Percentiles rank a stretch among this genome's conserved stretches.
These are phyloP conservation scores for Ataeniobius toweri DNA, from an alignment of 2,797 vertebrate genomes.

Conservation along the genomic window DNA sequence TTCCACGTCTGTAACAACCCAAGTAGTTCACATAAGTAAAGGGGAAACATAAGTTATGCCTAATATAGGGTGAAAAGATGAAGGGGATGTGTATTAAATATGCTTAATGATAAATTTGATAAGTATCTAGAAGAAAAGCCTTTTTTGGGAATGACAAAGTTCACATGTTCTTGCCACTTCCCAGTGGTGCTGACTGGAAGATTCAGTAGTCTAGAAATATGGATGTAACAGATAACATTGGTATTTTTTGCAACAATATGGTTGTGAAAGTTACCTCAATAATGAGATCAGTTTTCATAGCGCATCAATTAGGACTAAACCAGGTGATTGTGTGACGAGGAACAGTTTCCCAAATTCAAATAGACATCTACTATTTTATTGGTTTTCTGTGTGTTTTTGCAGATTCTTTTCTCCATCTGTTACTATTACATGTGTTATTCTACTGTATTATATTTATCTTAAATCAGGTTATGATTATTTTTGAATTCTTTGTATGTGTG, in stretches of 20 bases:
- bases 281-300: not conserved
- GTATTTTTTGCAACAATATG: too few species aligned
- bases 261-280: not conserved
- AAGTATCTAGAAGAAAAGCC: not conserved
- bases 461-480: not conserved
- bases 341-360: not conserved
- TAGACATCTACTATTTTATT: not conserved
- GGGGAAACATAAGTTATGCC: too few species aligned
- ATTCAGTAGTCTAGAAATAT: not conserved
- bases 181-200: not conserved
- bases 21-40: not conserved
- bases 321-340: not conserved
- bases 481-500: not conserved
- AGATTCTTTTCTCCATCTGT: not conserved
- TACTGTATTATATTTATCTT: not conserved
- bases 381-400: not conserved
- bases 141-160: not conserved
- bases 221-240: not conserved
- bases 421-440: not conserved
- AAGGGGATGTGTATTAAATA: too few species aligned
- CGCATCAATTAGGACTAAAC: not conserved
- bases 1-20: not conserved
- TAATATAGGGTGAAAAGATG: too few species aligned
- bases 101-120: not conserved
- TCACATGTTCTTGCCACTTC: not conserved